Conservation (phyloP, 2,888 invertebrate species). For the Liposcelis brunnea region DNA sequence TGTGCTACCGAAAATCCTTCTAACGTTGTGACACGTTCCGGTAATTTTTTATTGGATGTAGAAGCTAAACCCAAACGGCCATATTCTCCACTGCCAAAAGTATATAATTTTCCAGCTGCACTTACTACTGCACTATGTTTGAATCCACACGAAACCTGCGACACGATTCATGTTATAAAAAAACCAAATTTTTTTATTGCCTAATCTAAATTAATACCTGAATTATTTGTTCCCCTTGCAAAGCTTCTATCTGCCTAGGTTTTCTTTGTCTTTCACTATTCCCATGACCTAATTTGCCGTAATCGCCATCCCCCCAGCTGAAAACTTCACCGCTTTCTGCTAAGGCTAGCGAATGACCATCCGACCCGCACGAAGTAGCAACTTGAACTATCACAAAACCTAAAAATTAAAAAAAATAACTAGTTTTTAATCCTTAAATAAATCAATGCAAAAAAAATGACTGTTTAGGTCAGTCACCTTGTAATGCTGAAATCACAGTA, state of each 20-base stretch:
- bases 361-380: slow-evolving; percentile 43
- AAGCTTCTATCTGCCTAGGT: slow-evolving; percentile 41
- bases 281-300: slow-evolving; percentile 46
- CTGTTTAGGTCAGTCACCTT: too few relatives aligned
- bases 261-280: slow-evolving; percentile 42
- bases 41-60: slow-evolving; percentile 40
- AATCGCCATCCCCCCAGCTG: slow-evolving; percentile 48
- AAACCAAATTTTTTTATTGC: background rate
- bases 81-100: slow-evolving; percentile 47
- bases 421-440: background rate
- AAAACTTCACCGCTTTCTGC: slow-evolving; percentile 48
- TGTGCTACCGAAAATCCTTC: slow-evolving; percentile 33
- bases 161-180: slow-evolving; percentile 16
- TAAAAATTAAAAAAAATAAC: slow-evolving; percentile 16
- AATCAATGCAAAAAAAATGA: background rate
- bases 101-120: slow-evolving; percentile 41
- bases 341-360: slow-evolving; percentile 44
- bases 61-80: slow-evolving; percentile 40
- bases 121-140: slow-evolving; percentile 47
- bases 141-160: slow-evolving; percentile 39
- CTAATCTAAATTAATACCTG: too few relatives aligned
- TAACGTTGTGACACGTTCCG: slow-evolving; percentile 35
- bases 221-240: slow-evolving; percentile 40
- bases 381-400: slow-evolving; percentile 44
- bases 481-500: slow-evolving; percentile 38